Conservation (phyloP, 2,113 vertebrate species). For the Zosterops lateralis region DNA sequence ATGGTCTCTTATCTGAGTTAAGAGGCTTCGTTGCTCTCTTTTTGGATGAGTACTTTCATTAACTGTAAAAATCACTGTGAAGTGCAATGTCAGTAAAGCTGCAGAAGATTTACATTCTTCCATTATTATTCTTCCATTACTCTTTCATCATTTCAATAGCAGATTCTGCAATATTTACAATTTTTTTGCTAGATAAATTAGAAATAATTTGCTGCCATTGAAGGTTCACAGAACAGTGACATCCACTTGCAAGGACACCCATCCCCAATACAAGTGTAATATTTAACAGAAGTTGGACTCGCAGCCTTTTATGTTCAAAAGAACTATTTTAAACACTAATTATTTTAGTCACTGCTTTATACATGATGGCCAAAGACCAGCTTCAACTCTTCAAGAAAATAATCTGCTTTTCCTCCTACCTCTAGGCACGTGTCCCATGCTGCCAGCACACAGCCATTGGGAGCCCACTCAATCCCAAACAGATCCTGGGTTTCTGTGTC, state of each 20-base stretch:
- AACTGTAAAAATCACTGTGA: not conserved
- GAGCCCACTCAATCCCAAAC: constrained; percentile 91
- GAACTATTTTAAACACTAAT: not conserved
- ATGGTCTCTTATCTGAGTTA: not conserved
- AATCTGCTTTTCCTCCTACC: constrained; percentile 66
- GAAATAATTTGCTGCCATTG: not conserved
- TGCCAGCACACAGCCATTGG: constrained; percentile 92
- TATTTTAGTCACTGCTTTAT: not conserved
- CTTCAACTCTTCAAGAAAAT: not conserved
- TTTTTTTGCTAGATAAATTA: not conserved
- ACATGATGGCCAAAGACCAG: not conserved
- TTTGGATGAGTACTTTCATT: not conserved
- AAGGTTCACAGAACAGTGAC: not conserved
- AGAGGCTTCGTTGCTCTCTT: not conserved
- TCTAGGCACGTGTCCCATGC: constrained; percentile 93
- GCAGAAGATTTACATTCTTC: not conserved
- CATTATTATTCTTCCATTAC: not conserved
- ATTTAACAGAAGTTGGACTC: not conserved
- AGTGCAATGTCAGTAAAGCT: not conserved
- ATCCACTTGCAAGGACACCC: not conserved
- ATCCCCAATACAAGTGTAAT: not conserved
- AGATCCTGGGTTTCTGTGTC: constrained; percentile 93
- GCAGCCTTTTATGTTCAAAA: not conserved
- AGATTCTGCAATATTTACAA: not conserved
- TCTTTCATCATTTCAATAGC: not conserved